Percentiles rank a stretch among this genome's conserved stretches.
Evolutionary conservation across 2,113 vertebrate species (phyloP).

Genomic region (Cottus gobio): DNA sequence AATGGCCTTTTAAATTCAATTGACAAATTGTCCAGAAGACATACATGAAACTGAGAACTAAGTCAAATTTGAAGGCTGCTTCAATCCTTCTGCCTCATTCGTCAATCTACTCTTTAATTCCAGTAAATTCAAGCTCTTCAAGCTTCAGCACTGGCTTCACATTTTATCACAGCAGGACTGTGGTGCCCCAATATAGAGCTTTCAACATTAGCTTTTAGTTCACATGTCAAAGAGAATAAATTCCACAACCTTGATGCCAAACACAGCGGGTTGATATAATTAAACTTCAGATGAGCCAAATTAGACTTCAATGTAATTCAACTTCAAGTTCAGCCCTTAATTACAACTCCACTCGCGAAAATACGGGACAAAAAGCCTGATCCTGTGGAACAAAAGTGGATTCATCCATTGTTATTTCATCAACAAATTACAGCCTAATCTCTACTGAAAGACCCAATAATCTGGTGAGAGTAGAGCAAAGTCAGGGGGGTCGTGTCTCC

Average conservation of each 20-base stretch:
- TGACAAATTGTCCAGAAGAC: background rate
- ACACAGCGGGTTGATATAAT: background rate
- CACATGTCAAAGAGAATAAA: constrained; percentile 6
- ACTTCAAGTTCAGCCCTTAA: constrained; percentile 25
- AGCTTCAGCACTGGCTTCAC: background rate
- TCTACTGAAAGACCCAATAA: constrained; percentile 36
- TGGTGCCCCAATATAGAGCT: background rate
- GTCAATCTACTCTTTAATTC: background rate
- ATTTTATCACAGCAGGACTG: background rate
- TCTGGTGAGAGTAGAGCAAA: constrained; percentile 18
- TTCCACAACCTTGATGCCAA: background rate
- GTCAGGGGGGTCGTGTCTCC: constrained; percentile 39
- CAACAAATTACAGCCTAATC: constrained; percentile 28
- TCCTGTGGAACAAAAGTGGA: constrained; percentile 38
- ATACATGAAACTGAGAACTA: background rate
- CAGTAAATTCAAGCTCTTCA: too few species aligned
- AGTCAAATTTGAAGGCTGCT: background rate
- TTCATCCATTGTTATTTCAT: constrained; percentile 40
- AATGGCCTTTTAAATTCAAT: background rate
- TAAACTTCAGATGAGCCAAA: constrained; percentile 6
- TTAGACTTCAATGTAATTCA: background rate
- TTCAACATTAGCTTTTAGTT: constrained; percentile 9
- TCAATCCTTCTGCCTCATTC: background rate
- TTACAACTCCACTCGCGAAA: constrained; percentile 5
- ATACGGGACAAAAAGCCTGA: constrained; percentile 15